These are phyloP conservation scores for Sarcophaga subvicina DNA, from an alignment of 2,888 invertebrate species.

Conservation along the genomic window DNA sequence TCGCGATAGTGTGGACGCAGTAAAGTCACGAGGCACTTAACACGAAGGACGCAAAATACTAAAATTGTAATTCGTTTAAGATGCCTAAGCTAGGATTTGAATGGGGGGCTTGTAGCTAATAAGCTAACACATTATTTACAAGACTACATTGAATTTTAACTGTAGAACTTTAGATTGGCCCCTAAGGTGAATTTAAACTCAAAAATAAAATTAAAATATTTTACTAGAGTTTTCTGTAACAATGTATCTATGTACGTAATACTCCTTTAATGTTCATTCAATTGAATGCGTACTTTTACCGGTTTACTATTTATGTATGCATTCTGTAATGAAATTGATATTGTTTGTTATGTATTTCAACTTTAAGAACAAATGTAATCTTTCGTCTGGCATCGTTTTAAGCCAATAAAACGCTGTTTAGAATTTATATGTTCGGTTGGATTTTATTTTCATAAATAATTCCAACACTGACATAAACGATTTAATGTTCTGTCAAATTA, in stretches of 20 bases:
- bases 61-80: too few relatives aligned
- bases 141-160: too few relatives aligned
- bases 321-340: background rate
- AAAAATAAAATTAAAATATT: too few relatives aligned
- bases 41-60: too few relatives aligned
- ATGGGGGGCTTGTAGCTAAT: too few relatives aligned
- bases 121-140: too few relatives aligned
- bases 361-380: background rate
- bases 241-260: background rate
- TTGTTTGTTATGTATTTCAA: background rate
- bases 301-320: background rate
- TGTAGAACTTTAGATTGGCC: too few relatives aligned
- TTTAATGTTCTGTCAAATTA: slow-evolving; percentile 36
- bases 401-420: background rate
- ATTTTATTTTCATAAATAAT: slow-evolving; percentile 11
- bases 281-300: background rate
- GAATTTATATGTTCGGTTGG: background rate
- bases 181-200: too few relatives aligned
- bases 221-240: too few relatives aligned
- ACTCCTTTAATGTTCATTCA: background rate
- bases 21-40: too few relatives aligned
- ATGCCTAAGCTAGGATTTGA: too few relatives aligned
- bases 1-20: too few relatives aligned
- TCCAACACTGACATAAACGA: slow-evolving; percentile 4
- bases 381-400: background rate